Percentiles rank a stretch among this genome's conserved stretches.
Evolutionary conservation across 2,797 vertebrate species (phyloP).

Genomic region (Gobionotothen gibberifrons): DNA sequence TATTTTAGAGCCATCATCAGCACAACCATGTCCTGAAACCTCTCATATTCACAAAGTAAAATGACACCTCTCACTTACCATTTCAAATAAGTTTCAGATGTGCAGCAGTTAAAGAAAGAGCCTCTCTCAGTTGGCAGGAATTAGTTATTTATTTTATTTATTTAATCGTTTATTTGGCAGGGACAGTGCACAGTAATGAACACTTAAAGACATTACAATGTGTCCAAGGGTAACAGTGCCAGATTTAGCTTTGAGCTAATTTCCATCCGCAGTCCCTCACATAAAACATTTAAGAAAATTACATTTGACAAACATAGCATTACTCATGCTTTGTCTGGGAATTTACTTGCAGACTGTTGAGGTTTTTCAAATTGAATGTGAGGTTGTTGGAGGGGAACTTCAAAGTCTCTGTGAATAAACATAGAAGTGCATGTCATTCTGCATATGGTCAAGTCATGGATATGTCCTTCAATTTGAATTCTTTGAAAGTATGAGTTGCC

Average conservation of each 20-base stretch:
- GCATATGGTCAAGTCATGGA: conserved; percentile 18
- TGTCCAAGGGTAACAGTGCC: too few species aligned
- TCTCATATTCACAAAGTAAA: conserved; percentile 5
- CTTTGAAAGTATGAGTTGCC: conserved; percentile 14
- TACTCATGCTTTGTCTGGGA: conserved; percentile 45
- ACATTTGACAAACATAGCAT: conserved; percentile 1
- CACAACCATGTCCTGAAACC: conserved; percentile 9
- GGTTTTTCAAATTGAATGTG: conserved; percentile 51
- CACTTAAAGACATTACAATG: too few species aligned
- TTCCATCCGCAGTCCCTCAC: too few species aligned
- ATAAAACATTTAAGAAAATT: too few species aligned
- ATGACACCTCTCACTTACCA: neutral
- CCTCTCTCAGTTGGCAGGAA: conserved; percentile 41
- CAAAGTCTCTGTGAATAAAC: conserved; percentile 42
- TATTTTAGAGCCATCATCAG: conserved; percentile 7
- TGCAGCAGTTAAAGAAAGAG: conserved; percentile 25
- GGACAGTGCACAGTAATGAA: too few species aligned
- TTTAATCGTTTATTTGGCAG: too few species aligned
- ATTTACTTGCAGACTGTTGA: conserved; percentile 40
- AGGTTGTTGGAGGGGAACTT: conserved; percentile 53
- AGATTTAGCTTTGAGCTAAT: too few species aligned
- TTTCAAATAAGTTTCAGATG: conserved; percentile 46
- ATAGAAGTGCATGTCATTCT: conserved; percentile 34
- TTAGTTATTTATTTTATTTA: neutral
- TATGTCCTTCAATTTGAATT: conserved; percentile 38